Conservation (phyloP, 2,797 vertebrate genomes). For the Sebastes iracundus region DNA sequence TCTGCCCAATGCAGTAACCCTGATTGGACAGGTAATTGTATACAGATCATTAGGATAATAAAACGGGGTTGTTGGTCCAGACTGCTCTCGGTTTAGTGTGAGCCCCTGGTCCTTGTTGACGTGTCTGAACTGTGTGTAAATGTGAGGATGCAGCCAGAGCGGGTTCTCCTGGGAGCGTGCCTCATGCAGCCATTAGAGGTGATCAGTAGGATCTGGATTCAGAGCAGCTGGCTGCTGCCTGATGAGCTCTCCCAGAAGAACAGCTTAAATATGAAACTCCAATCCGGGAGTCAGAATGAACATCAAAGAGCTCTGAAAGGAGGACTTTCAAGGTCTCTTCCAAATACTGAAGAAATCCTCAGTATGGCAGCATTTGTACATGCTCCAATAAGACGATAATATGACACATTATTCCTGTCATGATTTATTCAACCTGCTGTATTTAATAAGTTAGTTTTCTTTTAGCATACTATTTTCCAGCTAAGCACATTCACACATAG, state of each 20-base stretch:
- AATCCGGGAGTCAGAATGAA: slow-evolving; percentile 36
- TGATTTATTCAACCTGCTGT: not conserved
- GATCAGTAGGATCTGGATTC: slow-evolving; percentile 57
- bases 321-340: not conserved
- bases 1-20: slow-evolving; percentile 7
- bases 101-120: not conserved
- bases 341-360: not conserved
- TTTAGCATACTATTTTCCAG: not conserved
- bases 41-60: slow-evolving; percentile 34
- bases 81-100: slow-evolving; percentile 7
- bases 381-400: not conserved
- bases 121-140: slow-evolving; percentile 26
- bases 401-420: not conserved
- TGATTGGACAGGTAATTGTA: slow-evolving; percentile 34
- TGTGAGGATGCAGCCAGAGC: slow-evolving; percentile 7
- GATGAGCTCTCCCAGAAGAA: slow-evolving; percentile 49
- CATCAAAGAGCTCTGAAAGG: slow-evolving; percentile 8
- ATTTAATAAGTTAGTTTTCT: not conserved
- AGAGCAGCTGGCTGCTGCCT: slow-evolving; percentile 62
- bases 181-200: slow-evolving; percentile 58
- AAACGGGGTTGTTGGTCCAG: slow-evolving; percentile 24
- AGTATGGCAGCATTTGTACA: not conserved
- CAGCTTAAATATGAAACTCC: slow-evolving; percentile 24
- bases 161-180: slow-evolving; percentile 35
- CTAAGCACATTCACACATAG: not conserved